Evolutionary conservation across 2,888 invertebrate genomes (phyloP), one percentile per base, ranked within the genome.

Genomic region (Ophraella communa): DNA sequence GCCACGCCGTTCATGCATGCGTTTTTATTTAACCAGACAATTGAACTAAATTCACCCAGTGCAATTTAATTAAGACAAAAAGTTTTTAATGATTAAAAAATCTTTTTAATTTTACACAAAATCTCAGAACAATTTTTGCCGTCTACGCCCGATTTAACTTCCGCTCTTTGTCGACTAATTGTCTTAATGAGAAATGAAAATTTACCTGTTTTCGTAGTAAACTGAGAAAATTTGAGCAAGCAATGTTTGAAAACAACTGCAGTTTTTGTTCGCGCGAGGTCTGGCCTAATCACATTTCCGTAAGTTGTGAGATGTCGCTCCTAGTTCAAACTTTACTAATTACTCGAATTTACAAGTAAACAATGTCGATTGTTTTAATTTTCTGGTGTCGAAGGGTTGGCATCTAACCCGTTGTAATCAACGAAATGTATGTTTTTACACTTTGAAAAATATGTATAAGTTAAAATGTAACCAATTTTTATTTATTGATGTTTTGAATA

Each of bases 311-410:
- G 54, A 54, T 39, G 54, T 23, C 20, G 35, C 27, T 39, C 54
- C 20, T 56, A 4, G 56, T 21, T 57, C 45, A 57, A 57, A 47
- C 47, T 49, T 44, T 35, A 33, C 57, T 57, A 57, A 57, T 57
- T 57, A 57, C 35, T 14, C 30, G 62, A 30, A 51, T 51, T n/a
- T 51, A 17, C 18, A 51, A 51, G 27, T 51, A 27, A 51, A 51
- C 49, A 51, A 51, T 30, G 49, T 51, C 49, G 27, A 51, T 51
- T 51, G 49, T 51, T 51, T 51, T 51, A 51, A 51, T 51, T 51
- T 27, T 8, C 14, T 27, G 49, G 23, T 27, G 27, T 51, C 17
- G 49, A 10, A 17, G 27, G 47, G 23, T 23, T 47, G n/a, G 47
- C 11, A 23, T 47, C 10, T 21, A 47, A 7, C 39, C 7, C 14